These are phyloP conservation scores for Chaetogeoica ovagalla DNA, from an alignment of 2,888 invertebrate species.

Conservation along the genomic window DNA sequence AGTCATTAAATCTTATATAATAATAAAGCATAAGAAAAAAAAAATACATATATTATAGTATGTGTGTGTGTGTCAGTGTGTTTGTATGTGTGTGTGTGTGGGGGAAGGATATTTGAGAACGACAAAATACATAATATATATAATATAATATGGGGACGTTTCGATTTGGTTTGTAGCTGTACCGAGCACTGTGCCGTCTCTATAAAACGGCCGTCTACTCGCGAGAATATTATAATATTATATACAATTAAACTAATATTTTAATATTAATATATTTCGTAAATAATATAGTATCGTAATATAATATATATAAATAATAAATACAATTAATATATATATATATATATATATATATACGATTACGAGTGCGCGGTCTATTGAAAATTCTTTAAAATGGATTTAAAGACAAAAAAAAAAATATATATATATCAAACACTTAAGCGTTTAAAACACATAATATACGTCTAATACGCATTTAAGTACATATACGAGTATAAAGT, in stretches of 20 bases:
- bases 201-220: not conserved
- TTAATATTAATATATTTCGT: slow-evolving; percentile 27
- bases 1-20: slow-evolving; percentile 12
- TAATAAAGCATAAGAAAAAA: slow-evolving; percentile 1
- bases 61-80: no score
- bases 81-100: no score
- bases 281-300: not conserved
- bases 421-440: not conserved
- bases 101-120: not conserved
- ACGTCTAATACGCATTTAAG: not conserved
- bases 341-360: not conserved
- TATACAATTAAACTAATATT: slow-evolving; percentile 24
- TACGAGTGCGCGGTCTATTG: not conserved
- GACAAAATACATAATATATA: not conserved
- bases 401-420: not conserved
- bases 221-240: slow-evolving; percentile 1
- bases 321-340: not conserved
- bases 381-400: not conserved
- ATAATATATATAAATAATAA: slow-evolving; percentile 7
- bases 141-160: slow-evolving; percentile 2
- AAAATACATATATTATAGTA: not conserved
- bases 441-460: not conserved
- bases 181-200: slow-evolving; percentile 18
- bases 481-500: not conserved
- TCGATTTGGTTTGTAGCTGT: slow-evolving; percentile 51